Evolutionary conservation across 2,113 vertebrate species (phyloP).

Genomic region (Herpailurus yagouaroundi): DNA sequence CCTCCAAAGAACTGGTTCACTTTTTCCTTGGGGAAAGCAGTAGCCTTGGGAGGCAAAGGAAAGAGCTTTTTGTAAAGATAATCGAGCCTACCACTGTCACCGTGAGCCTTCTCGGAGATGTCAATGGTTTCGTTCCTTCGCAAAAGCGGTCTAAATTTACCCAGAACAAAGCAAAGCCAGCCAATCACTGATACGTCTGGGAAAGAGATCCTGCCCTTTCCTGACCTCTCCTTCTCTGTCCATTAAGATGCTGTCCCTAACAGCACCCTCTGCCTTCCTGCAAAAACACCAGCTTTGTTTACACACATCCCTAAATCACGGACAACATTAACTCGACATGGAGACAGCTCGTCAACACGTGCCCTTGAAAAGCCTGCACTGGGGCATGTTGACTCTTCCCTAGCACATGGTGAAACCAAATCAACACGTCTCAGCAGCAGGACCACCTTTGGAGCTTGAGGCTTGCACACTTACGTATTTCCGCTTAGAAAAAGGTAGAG

Average conservation of each 20-base stretch:
- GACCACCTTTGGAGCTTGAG: background rate
- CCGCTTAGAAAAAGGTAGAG: background rate
- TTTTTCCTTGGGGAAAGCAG: background rate
- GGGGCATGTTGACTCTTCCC: background rate
- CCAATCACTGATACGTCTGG: background rate
- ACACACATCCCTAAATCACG: background rate
- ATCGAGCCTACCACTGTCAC: background rate
- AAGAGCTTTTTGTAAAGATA: constrained; percentile 9
- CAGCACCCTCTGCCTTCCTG: background rate
- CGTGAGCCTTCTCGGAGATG: background rate
- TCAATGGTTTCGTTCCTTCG: background rate
- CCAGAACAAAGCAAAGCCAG: constrained; percentile 15
- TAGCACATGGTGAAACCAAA: no score
- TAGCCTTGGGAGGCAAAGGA: background rate
- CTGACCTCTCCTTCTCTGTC: background rate
- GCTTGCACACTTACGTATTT: background rate
- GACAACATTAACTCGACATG: background rate
- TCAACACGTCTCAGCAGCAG: fast-evolving
- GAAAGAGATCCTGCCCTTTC: background rate
- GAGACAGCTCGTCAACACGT: background rate
- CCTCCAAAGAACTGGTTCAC: background rate
- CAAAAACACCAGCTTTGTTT: background rate
- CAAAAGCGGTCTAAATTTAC: constrained; percentile 38
- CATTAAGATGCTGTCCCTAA: background rate
- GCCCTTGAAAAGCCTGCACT: no score